phyloP scores from a whole-genome alignment of 2,888 invertebrate species.

The Agrochola circellaris region DNA sequence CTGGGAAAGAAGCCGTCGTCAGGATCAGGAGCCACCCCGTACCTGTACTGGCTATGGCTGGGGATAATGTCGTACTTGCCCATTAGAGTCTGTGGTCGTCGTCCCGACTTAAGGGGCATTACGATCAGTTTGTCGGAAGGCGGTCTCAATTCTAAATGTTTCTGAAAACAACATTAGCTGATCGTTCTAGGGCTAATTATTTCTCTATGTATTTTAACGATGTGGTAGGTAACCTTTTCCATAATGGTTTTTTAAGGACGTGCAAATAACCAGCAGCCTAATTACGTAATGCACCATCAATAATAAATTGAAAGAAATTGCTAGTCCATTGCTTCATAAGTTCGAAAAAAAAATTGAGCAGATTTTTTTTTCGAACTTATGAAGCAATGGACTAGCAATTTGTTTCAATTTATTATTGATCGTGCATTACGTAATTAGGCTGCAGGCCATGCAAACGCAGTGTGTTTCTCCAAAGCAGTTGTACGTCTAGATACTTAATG shows the following conservation, averaged over 20 bases:
- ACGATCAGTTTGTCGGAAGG: constrained; percentile 67
- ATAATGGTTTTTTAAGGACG: constrained; percentile 15
- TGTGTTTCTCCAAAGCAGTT: constrained; percentile 45
- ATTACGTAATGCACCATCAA: too few species aligned
- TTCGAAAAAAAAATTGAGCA: too few species aligned
- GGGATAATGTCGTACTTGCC: constrained; percentile 69
- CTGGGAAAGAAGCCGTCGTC: constrained; percentile 78
- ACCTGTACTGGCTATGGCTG: constrained; percentile 73
- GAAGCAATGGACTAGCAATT: too few species aligned
- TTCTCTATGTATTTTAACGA: constrained; percentile 14
- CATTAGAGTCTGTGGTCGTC: constrained; percentile 70
- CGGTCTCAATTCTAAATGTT: constrained; percentile 73
- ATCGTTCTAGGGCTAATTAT: constrained; percentile 70
- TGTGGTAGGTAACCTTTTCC: constrained; percentile 24
- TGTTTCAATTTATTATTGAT: too few species aligned
- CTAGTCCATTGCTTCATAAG: too few species aligned
- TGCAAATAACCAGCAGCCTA: constrained; percentile 38
- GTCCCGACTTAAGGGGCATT: constrained; percentile 62
- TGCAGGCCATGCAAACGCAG: constrained; percentile 32
- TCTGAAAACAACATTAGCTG: constrained; percentile 76
- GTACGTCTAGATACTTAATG: constrained; percentile 26
- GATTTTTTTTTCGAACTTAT: too few species aligned
- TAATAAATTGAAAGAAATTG: too few species aligned
- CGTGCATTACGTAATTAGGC: too few species aligned
- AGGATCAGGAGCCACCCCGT: constrained; percentile 72